Evolutionary conservation across 2,888 invertebrate genomes (phyloP).

Genomic region (Malthinus flaveolus): DNA sequence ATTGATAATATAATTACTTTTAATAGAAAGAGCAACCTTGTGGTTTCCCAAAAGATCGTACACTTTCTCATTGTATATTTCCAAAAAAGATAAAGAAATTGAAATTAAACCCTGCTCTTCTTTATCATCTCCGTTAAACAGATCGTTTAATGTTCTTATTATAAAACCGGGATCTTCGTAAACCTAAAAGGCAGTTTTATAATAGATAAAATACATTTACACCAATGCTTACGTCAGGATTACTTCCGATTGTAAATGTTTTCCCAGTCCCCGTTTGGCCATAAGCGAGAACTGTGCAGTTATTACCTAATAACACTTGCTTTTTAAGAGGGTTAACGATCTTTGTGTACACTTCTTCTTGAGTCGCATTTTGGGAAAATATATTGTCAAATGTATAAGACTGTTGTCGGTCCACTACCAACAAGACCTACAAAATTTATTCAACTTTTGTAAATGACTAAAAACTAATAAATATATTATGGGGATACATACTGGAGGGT

Average conservation of each 20-base stretch:
- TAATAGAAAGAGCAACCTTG: slow-evolving; percentile 42
- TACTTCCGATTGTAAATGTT: slow-evolving; percentile 58
- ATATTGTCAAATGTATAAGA: slow-evolving; percentile 55
- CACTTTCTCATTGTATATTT: slow-evolving; percentile 60
- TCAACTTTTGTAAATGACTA: background rate
- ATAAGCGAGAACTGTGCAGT: slow-evolving; percentile 58
- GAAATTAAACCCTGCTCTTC: slow-evolving; percentile 28
- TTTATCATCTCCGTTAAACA: slow-evolving; percentile 41
- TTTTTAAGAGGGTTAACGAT: slow-evolving; percentile 53
- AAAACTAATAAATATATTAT: too few relatives aligned
- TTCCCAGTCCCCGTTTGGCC: slow-evolving; percentile 61
- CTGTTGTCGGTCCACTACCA: slow-evolving; percentile 41
- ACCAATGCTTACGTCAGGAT: slow-evolving; percentile 38
- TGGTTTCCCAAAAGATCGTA: slow-evolving; percentile 54
- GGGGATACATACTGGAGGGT: slow-evolving; percentile 27
- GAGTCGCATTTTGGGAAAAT: slow-evolving; percentile 47
- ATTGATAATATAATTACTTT: slow-evolving; percentile 43
- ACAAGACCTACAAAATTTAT: slow-evolving; percentile 40
- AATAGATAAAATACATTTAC: background rate
- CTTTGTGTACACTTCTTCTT: slow-evolving; percentile 51
- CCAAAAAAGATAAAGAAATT: slow-evolving; percentile 53
- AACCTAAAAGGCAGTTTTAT: background rate
- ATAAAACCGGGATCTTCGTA: slow-evolving; percentile 50
- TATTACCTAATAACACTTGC: slow-evolving; percentile 53
- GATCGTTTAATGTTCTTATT: slow-evolving; percentile 52